Base-by-base conservation (phyloP, 2,888 invertebrate species). In the Lampropteryx suffumata region DNA sequence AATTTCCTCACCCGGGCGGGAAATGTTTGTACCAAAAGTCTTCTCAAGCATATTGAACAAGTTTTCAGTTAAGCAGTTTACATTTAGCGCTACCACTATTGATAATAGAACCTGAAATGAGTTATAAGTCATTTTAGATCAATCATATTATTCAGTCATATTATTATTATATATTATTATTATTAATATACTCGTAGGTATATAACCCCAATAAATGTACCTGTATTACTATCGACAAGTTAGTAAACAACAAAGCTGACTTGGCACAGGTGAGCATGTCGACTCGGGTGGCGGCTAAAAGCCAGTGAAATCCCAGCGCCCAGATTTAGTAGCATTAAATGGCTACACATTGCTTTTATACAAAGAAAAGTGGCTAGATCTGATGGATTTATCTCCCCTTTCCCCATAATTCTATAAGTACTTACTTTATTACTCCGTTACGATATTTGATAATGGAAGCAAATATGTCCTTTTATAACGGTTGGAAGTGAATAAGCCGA, bases 1-100 rank as follows among this genome's bases (percentile, higher is more conserved):
- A 82, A 86, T 84, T 83, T 84, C 76, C 80, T 79, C 73, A 73
- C 73, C 72, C 66, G 69, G 64, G 67, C 69, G 76, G 73, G 71
- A 75, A 79, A 80, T 77, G 78, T 79, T 79, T 79, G 78, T 82
- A 83, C 71, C 79, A 72, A 77, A 83, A 82, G 79, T 83, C 76
- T 75, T 79, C 72, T 75, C 67, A 70, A 70, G 72, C 73, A 71
- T 70, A 75, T 70, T 75, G 69, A 69, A 70, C 64, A 75, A 75
- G 67, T 75, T 73, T 57, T 61, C 60, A 56, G 57, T 62, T 48
- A 17, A 67, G 65, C 58, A 67, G 65, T 62, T 56, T 57, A 61
- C 61, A 61, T 69, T 67, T 48, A 57, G 36, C 42, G 36, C 47
- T 44, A 35, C 11, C 45, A 48, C 42, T 44, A 10, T 29, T 1